phyloP scores from a whole-genome alignment of 2,113 vertebrate species.

The Neogobius melanostomus region DNA sequence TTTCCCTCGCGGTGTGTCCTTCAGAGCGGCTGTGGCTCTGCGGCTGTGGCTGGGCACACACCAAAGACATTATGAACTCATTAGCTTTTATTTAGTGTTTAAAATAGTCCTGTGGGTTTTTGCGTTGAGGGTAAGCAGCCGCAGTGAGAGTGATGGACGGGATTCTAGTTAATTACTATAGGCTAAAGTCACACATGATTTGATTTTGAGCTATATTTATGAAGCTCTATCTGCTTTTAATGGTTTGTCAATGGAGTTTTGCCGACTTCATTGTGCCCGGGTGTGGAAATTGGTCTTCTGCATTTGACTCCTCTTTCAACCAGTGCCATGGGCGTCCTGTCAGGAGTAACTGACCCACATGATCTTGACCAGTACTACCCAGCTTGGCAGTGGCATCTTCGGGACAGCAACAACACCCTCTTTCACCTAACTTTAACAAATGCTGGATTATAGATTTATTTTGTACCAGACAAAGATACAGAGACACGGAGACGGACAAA shows the following conservation, averaged over 20 bases:
- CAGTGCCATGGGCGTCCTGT: too few species aligned
- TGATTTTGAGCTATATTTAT: not conserved
- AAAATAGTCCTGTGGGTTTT: slow-evolving; percentile 15
- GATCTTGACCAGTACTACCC: too few species aligned
- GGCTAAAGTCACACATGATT: not conserved
- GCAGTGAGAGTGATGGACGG: not conserved
- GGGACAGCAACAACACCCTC: too few species aligned
- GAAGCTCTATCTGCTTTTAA: not conserved
- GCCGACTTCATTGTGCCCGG: too few species aligned
- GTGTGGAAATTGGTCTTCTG: too few species aligned
- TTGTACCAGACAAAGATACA: too few species aligned
- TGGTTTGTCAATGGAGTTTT: not conserved
- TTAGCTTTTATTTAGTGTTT: slow-evolving; percentile 39
- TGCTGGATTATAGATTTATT: too few species aligned
- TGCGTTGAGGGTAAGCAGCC: slow-evolving; percentile 12
- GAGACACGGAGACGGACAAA: too few species aligned
- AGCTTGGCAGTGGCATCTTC: too few species aligned
- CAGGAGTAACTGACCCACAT: too few species aligned
- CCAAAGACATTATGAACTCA: slow-evolving; percentile 41
- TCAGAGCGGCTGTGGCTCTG: slow-evolving; percentile 30
- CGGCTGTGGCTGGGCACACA: slow-evolving; percentile 27
- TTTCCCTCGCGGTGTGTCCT: slow-evolving; percentile 49
- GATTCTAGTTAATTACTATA: not conserved
- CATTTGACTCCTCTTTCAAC: too few species aligned
- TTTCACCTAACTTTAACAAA: too few species aligned